phyloP scores from a whole-genome alignment of 2,888 invertebrate species.

The Ptychoptera contaminata region DNA sequence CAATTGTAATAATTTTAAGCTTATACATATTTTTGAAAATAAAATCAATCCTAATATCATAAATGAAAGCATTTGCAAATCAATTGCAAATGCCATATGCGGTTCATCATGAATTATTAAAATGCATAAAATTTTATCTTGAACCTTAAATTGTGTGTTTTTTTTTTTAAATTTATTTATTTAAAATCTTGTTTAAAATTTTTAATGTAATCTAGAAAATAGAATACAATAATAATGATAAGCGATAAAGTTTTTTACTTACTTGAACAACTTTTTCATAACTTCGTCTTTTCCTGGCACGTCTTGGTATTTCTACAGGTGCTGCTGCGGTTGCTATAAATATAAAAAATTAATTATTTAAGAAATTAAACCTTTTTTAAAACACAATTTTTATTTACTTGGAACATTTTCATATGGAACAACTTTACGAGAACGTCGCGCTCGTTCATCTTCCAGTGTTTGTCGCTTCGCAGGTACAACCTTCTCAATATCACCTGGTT shows the following conservation, averaged over 20 bases:
- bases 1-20: no score
- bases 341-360: no score
- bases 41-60: no score
- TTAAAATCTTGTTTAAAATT: no score
- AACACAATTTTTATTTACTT: conserved; percentile 11
- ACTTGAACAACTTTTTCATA: conserved; percentile 44
- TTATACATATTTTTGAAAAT: no score
- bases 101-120: no score
- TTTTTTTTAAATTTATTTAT: no score
- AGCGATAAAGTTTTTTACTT: conserved; percentile 29
- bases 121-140: no score
- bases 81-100: no score
- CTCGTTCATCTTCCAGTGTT: conserved; percentile 27
- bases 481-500: conserved; percentile 18
- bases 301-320: conserved; percentile 30
- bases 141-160: no score
- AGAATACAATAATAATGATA: background rate
- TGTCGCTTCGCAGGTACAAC: conserved; percentile 10
- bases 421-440: conserved; percentile 25
- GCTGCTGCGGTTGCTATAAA: conserved; percentile 12
- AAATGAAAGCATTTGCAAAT: no score
- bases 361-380: background rate
- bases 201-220: no score
- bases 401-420: conserved; percentile 18
- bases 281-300: conserved; percentile 43